Conservation (phyloP, 2,797 vertebrate species). For the Sebastes glaucus region DNA sequence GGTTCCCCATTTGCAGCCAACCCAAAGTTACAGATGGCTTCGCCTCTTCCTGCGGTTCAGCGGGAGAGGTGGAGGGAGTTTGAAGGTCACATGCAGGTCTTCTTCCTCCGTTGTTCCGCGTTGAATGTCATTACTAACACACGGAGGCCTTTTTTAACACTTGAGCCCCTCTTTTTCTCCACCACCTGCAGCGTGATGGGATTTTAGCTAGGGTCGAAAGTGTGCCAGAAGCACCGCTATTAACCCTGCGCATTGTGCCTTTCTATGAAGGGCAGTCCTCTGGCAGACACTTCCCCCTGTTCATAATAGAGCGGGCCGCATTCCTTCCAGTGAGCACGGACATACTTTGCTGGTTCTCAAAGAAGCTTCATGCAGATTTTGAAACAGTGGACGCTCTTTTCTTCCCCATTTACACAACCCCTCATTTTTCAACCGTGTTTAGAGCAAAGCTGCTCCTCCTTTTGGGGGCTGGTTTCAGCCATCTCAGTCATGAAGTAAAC, state of each 20-base stretch:
- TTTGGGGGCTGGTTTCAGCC: slow-evolving; percentile 20
- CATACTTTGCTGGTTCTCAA: slow-evolving; percentile 66
- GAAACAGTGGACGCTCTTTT: slow-evolving; percentile 65
- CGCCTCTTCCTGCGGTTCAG: slow-evolving; percentile 51
- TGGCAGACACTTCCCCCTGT: slow-evolving; percentile 64
- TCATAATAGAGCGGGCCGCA: slow-evolving; percentile 62
- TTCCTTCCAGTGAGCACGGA: slow-evolving; percentile 66
- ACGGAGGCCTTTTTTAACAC: slow-evolving; percentile 63
- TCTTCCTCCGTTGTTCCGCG: slow-evolving; percentile 46
- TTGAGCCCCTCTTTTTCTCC: slow-evolving; percentile 45
- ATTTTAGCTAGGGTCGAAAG: slow-evolving; percentile 58
- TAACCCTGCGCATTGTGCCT: slow-evolving; percentile 73
- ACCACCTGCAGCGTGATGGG: slow-evolving; percentile 72
- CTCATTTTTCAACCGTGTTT: slow-evolving; percentile 40
- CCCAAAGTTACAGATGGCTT: slow-evolving; percentile 68
- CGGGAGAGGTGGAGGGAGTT: slow-evolving; percentile 35
- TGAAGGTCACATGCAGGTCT: slow-evolving; percentile 57
- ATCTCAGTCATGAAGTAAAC: slow-evolving; percentile 57
- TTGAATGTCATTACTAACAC: slow-evolving; percentile 69
- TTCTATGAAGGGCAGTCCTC: slow-evolving; percentile 64
- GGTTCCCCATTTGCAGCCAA: slow-evolving; percentile 32
- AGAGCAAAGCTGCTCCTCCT: slow-evolving; percentile 36
- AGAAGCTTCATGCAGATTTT: slow-evolving; percentile 60
- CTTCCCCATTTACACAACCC: slow-evolving; percentile 32
- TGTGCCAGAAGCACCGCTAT: slow-evolving; percentile 74